These are phyloP conservation scores for Branchellion lobata DNA, from an alignment of 2,888 invertebrate species.

Conservation along the genomic window DNA sequence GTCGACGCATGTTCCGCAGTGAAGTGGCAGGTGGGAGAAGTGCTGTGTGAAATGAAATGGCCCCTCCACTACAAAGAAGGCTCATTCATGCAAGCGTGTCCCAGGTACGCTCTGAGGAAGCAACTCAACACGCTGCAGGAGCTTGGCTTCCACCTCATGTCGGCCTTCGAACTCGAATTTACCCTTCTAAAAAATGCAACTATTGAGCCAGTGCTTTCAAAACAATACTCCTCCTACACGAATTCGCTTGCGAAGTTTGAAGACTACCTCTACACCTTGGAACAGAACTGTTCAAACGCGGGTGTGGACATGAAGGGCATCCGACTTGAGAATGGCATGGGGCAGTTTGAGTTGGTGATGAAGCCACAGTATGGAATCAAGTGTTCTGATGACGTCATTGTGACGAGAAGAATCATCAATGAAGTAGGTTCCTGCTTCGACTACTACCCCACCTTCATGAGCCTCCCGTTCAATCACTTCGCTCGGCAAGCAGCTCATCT, in stretches of 20 bases:
- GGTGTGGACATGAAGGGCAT: slow-evolving; percentile 42
- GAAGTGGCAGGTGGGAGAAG: slow-evolving; percentile 44
- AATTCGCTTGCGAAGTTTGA: too few species aligned
- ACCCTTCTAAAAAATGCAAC: too few species aligned
- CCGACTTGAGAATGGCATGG: slow-evolving; percentile 44
- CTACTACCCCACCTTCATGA: slow-evolving; percentile 48
- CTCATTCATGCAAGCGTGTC: slow-evolving; percentile 36
- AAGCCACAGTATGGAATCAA: slow-evolving; percentile 41
- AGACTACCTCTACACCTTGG: slow-evolving; percentile 35
- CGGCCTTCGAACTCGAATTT: slow-evolving; percentile 50
- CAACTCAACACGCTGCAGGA: slow-evolving; percentile 44
- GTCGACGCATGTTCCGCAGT: neutral
- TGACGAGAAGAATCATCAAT: slow-evolving; percentile 43
- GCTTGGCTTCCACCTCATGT: slow-evolving; percentile 43
- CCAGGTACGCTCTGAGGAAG: slow-evolving; percentile 36
- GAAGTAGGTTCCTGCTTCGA: slow-evolving; percentile 45
- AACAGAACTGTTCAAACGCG: slow-evolving; percentile 21
- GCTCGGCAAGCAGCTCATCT: slow-evolving; percentile 48
- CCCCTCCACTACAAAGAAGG: slow-evolving; percentile 37
- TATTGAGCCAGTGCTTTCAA: too few species aligned
- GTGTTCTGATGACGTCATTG: slow-evolving; percentile 39
- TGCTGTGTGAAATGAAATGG: slow-evolving; percentile 47
- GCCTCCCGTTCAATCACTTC: slow-evolving; percentile 30
- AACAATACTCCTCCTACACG: too few species aligned
- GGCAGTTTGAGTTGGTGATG: slow-evolving; percentile 48